Base-by-base conservation (phyloP, 2,888 invertebrate species). In the Spisula solida region DNA sequence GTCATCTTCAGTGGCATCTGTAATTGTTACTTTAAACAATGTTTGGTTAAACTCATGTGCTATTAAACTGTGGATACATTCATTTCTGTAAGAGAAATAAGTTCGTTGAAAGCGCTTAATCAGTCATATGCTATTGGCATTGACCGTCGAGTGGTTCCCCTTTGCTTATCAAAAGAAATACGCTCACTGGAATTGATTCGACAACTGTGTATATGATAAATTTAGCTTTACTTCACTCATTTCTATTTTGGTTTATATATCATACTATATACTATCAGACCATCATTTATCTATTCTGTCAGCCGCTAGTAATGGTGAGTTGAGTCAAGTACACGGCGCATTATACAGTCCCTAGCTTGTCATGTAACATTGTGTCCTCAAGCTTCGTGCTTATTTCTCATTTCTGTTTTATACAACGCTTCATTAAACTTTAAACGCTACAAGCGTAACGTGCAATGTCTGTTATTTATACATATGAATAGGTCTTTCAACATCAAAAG, bases 401-500 rank as follows among this genome's bases (percentile, higher is more conserved):
- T 66, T 66, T 66, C 60, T 25, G 60, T 66, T 66, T 66, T 25
- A 66, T 66, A 25, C 60, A n/a, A 1, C 60, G 60, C 60, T 66
- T 66, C 60, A 66, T 66, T 66, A 66, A 66, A 66, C 60, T 66
- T 25, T 66, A 66, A 66, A 66, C 60, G 25, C 60, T 25, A 25
- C 25, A 66, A 25, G 60, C 5, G 60, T 25, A 66, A 66, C 25
- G 5, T 10, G 60, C 10, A 66, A 25, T 66, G 25, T 66, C n/a
- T 25, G 60, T 66, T 25, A 66, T 66, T 25, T 25, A 25, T 66
- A 20, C 60, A 25, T 66, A 66, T 66, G 60, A 25, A 66, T 25
- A 66, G 25, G 25, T 66, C 25, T 25, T 66, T 25, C 25, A 66
- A 66, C 60, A 66, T 66, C 60, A 66, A 66, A 66, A 0, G n/a